Base-by-base conservation (phyloP, 2,888 invertebrate species). In the Oxycera nigricornis region DNA sequence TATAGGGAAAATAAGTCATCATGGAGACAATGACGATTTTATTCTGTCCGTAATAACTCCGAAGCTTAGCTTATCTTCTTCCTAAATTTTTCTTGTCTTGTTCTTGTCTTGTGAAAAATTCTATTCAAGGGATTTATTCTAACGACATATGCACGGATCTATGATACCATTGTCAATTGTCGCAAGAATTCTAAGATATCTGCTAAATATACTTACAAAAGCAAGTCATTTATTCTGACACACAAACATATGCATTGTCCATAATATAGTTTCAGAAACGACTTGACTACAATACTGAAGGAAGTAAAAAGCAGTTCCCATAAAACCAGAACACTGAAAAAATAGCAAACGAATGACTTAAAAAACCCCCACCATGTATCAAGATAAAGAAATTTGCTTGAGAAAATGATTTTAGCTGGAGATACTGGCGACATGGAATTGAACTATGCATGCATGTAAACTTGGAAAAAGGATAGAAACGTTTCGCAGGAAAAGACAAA, bases 371-470 rank as follows among this genome's bases (percentile, higher is more conserved):
- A n/a, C 22, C 20, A 17, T 26, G 22, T 24, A 65, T 65, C 65
- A 65, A 65, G 65, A 65, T 65, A 65, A 65, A 39, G 41, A 65
- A 41, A 65, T 65, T 39, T 39, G 24, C 39, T 65, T 41, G 65
- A 41, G 65, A 65, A 65, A 41, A 41, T 39, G n/a, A 65, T 65
- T 39, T 65, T 65, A 65, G 65, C 26, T 41, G 65, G 39, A n/a
- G 26, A n/a, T n/a, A 17, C 65, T 65, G 65, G 65, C 65, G 65
- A 65, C 65, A 41, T 17, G 2, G 39, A 39, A 65, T 65, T 24
- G 65, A 39, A 14, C 24, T 3, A 55, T 55, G 39, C 39, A 9
- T 7, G 1, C 26, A 59, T 26, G 39, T 65, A 61, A 61, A 61
- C 31, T 31, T 31, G 31, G 61, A 26, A 46, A 46, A 31, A 17